A percentile compares a stretch with the other conserved stretches of the same genome.
phyloP scores from a whole-genome alignment of 2,888 invertebrate genomes.

The Muschampia staudingeri region DNA sequence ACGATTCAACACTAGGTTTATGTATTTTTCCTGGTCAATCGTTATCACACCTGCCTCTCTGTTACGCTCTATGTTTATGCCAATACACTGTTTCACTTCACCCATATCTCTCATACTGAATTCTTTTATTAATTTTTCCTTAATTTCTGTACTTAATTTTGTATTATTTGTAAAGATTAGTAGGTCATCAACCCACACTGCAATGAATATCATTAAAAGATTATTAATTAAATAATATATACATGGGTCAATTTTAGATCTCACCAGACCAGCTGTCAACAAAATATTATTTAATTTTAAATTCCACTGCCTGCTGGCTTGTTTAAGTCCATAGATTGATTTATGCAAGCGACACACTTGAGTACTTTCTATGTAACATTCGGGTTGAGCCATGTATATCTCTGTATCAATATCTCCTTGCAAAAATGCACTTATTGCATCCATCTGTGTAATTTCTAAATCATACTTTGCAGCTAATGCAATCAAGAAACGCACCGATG shows the following conservation, averaged over 20 bases:
- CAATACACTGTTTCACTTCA: neutral
- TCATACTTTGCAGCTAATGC: slow-evolving; percentile 55
- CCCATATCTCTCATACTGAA: neutral
- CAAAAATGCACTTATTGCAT: slow-evolving; percentile 63
- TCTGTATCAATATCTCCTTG: slow-evolving; percentile 57
- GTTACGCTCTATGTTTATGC: neutral
- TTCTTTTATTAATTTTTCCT: neutral
- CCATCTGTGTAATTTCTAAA: slow-evolving; percentile 61
- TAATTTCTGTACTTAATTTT: neutral
- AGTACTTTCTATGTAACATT: slow-evolving; percentile 40
- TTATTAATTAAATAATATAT: slow-evolving; percentile 41
- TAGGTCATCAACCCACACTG: too few relatives aligned
- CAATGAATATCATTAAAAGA: too few relatives aligned
- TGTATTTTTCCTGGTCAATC: neutral
- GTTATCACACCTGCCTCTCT: neutral
- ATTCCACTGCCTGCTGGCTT: slow-evolving; percentile 60
- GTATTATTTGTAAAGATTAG: too few relatives aligned
- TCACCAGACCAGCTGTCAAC: slow-evolving; percentile 45
- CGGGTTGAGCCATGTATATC: neutral
- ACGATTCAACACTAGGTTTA: neutral
- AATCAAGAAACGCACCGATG: slow-evolving; percentile 46
- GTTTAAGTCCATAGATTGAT: slow-evolving; percentile 57
- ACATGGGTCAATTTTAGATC: slow-evolving; percentile 59
- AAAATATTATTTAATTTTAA: slow-evolving; percentile 48
- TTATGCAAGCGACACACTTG: slow-evolving; percentile 59